Conservation (phyloP, 2,888 invertebrate species). For the Kuschelorhynchus macadamiae region DNA sequence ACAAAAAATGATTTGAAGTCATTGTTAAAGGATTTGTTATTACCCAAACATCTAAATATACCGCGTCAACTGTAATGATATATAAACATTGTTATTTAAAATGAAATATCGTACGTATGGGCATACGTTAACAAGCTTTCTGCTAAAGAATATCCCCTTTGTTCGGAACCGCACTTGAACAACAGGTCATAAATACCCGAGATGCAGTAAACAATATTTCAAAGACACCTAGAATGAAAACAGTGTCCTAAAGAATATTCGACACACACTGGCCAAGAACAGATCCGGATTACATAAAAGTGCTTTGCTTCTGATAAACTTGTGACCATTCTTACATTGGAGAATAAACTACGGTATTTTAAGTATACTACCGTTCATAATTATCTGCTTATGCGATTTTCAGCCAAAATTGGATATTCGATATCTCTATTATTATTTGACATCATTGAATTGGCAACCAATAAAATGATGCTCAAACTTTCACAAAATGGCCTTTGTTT, state of each 20-base stretch:
- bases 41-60: conserved; percentile 64
- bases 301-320: background rate
- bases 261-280: conserved; percentile 57
- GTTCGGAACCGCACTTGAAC: conserved; percentile 67
- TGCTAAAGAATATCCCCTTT: conserved; percentile 67
- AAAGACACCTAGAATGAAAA: conserved; percentile 67
- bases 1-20: conserved; percentile 41
- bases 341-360: no score
- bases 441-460: no score
- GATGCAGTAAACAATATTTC: conserved; percentile 67
- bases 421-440: no score
- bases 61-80: conserved; percentile 65
- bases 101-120: conserved; percentile 67
- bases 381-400: no score
- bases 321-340: no score
- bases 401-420: no score
- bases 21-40: conserved; percentile 60
- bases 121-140: conserved; percentile 68
- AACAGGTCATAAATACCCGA: conserved; percentile 67
- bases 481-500: no score
- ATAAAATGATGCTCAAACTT: no score
- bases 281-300: conserved; percentile 55
- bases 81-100: conserved; percentile 68
- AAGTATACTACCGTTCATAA: no score
- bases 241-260: conserved; percentile 67